These are phyloP conservation scores for Mesaphorura yosii DNA, from an alignment of 1,140 invertebrate species.

Conservation along the genomic window DNA sequence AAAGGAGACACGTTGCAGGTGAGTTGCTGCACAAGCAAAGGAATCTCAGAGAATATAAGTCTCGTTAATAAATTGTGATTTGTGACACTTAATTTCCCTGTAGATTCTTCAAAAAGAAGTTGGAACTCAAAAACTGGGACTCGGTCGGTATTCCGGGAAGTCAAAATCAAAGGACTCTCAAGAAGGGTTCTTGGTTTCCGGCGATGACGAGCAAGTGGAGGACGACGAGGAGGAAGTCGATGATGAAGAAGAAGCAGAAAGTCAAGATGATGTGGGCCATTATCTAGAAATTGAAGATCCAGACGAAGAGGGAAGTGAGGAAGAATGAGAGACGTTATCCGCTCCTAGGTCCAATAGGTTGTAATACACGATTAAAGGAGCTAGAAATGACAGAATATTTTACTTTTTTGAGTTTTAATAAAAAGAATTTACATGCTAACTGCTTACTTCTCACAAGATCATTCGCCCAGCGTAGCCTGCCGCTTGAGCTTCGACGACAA, in stretches of 20 bases:
- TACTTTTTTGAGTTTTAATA: no score
- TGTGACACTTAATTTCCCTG: not conserved
- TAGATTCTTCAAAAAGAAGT: not conserved
- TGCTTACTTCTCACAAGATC: no score
- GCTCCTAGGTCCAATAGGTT: no score
- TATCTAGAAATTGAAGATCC: no score
- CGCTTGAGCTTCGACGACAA: no score
- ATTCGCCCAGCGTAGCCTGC: no score
- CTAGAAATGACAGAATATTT: no score
- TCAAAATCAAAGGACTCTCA: not conserved
- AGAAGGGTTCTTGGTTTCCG: conserved; percentile 6
- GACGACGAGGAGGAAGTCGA: conserved; percentile 20
- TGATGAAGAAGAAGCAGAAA: conserved; percentile 12
- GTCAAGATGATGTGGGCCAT: conserved; percentile 1
- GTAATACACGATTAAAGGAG: no score
- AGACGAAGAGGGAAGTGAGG: no score
- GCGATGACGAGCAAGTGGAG: conserved; percentile 21
- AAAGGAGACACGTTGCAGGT: not conserved
- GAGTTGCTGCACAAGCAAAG: not conserved
- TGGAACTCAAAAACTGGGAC: not conserved
- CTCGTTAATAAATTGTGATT: not conserved
- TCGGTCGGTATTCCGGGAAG: not conserved
- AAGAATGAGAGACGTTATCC: no score
- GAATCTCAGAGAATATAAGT: not conserved
- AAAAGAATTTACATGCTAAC: no score